These are phyloP conservation scores for Brachypteracias leptosomus DNA, from an alignment of 2,113 vertebrate species.

Conservation along the genomic window DNA sequence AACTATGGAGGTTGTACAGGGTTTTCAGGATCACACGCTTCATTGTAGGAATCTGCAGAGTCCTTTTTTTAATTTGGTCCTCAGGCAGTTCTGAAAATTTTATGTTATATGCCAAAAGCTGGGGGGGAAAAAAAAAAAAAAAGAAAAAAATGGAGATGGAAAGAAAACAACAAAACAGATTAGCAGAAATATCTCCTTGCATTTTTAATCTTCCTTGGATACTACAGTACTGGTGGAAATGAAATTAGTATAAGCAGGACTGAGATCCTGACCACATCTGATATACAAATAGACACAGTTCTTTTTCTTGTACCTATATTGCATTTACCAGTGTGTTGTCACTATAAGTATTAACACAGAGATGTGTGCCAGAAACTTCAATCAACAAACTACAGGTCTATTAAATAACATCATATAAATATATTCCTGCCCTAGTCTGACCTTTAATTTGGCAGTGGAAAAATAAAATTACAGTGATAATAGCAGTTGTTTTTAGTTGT, in stretches of 20 bases:
- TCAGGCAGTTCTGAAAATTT: slow-evolving; percentile 25
- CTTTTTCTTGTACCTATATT: background rate
- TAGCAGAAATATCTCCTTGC: background rate
- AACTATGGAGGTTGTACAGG: background rate
- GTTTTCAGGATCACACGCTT: background rate
- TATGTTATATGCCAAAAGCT: background rate
- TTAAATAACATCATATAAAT: background rate
- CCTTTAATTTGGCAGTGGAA: background rate
- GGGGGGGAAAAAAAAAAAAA: background rate
- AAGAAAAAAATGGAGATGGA: background rate
- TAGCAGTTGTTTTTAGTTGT: background rate
- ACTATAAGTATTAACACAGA: background rate
- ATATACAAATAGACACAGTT: background rate
- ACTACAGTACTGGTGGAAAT: background rate
- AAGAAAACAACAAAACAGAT: background rate
- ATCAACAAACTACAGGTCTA: background rate
- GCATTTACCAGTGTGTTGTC: background rate
- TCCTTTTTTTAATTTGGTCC: background rate
- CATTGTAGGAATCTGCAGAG: background rate
- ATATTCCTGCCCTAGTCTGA: background rate
- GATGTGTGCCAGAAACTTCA: background rate
- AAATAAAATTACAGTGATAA: background rate
- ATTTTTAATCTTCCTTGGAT: background rate
- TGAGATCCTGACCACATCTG: background rate
- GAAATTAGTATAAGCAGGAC: background rate